Evolutionary conservation across 2,888 invertebrate species (phyloP), one percentile per base, ranked within the genome.

Genomic region (Andrena chrysosceles): DNA sequence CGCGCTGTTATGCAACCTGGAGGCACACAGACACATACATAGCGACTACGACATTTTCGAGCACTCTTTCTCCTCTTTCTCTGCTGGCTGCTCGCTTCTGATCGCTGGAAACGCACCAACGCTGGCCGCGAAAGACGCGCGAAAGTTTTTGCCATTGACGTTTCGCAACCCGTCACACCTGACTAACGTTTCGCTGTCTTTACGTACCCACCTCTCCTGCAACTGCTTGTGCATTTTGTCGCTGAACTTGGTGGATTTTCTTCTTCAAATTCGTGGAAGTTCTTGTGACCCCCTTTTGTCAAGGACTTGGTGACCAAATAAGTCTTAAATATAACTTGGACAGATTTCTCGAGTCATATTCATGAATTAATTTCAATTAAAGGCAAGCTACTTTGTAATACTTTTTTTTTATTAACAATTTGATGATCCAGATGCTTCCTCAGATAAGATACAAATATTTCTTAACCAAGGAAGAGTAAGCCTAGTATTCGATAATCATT

Each of bases 31-130:
- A 13, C 56, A 4, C 20, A 2, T 2, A 20, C 20, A 52, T 1
- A 20, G 80, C 84, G 85, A 86, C 85, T 77, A 83, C 84, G 77
- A 90, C 86, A 89, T 90, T 90, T 90, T 85, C 85, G 86, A 87
- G 63, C 79, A 72, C 66, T 74, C 70, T 74, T 49, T 64, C 33
- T 69, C 54, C 63, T 29, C 63, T 26, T 68, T 66, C 54, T 59
- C 54, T 64, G 26, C 73, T 52, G 16, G 26, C 56, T 56, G 42
- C 69, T 56, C 54, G 54, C 68, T 33, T 64, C 56, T 31, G 42
- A 64, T 71, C 64, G 66, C 54, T 74, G 59, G n/a, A 73, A 71
- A 77, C 48, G 59, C 49, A 67, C 60, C 42, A 35, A 52, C 48
- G 48, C 23, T 35, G 26, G 26, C 31, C 66, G n/a, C 66, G 52